Conservation (phyloP, 2,888 invertebrate species). For the Pristionchus entomophagus region DNA sequence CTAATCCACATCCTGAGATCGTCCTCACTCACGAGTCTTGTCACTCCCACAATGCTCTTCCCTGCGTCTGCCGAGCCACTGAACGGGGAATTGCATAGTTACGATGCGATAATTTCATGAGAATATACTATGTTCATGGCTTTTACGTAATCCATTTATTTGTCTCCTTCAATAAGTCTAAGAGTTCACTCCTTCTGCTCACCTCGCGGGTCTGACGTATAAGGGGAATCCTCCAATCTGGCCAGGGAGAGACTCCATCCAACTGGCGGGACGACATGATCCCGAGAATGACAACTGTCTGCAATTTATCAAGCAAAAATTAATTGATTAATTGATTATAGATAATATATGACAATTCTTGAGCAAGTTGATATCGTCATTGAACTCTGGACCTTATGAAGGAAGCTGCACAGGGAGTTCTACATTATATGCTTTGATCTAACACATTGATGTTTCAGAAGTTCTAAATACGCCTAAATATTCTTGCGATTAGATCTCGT, state of each 20-base stretch:
- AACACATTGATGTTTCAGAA: too few relatives aligned
- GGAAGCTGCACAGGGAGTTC: too few relatives aligned
- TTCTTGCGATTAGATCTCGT: too few relatives aligned
- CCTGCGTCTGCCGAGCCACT: conserved; percentile 18
- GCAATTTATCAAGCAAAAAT: not conserved
- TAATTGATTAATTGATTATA: not conserved
- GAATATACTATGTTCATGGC: not conserved
- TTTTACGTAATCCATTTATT: not conserved
- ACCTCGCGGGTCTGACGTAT: conserved; percentile 43
- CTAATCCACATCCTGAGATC: conserved; percentile 42
- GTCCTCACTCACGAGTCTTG: conserved; percentile 21
- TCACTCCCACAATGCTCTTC: conserved; percentile 31
- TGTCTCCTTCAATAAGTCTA: not conserved
- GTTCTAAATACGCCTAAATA: too few relatives aligned
- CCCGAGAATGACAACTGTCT: conserved; percentile 62
- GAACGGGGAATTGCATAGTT: not conserved
- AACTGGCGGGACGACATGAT: conserved; percentile 61
- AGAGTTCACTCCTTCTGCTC: not conserved
- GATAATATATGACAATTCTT: not conserved
- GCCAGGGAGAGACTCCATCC: conserved; percentile 53
- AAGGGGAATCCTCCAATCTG: conserved; percentile 42
- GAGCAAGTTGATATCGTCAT: not conserved
- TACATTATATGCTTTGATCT: too few relatives aligned
- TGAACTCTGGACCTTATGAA: not conserved
- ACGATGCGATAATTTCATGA: not conserved